Evolutionary conservation across 1,140 invertebrate genomes (phyloP).

Genomic region (Scaptomyza graminum): DNA sequence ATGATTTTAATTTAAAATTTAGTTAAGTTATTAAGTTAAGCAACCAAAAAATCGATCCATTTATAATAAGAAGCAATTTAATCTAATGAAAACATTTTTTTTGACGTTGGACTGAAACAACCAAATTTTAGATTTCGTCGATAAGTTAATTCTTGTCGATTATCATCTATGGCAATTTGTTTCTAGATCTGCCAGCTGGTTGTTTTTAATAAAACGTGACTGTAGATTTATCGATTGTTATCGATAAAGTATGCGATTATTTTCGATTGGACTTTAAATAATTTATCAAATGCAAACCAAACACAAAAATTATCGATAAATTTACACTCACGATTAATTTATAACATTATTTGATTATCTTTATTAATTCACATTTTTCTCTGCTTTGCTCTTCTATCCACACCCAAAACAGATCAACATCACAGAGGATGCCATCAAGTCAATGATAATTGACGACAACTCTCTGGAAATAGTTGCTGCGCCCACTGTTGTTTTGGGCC

Average conservation of each 20-base stretch:
- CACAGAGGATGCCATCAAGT: conserved; percentile 17
- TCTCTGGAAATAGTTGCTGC: conserved; percentile 40
- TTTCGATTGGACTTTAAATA: too few species aligned
- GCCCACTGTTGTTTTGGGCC: not conserved
- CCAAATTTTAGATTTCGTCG: not conserved
- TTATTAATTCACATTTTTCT: conserved; percentile 41
- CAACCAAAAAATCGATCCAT: conserved; percentile 40
- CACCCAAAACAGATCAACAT: conserved; percentile 25
- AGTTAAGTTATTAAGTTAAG: conserved; percentile 19
- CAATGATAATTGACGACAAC: conserved; percentile 65
- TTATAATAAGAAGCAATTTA: conserved; percentile 5
- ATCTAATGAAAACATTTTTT: not conserved
- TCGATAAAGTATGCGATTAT: too few species aligned
- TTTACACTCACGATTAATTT: not conserved
- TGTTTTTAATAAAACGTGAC: not conserved
- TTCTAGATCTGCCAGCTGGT: not conserved
- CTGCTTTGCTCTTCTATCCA: not conserved
- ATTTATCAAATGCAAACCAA: too few species aligned
- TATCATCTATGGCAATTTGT: not conserved
- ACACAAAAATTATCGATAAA: conserved; percentile 1
- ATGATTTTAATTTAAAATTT: not conserved
- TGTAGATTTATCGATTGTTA: not conserved
- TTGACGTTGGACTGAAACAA: not conserved
- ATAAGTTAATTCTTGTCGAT: not conserved
- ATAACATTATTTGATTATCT: not conserved